phyloP scores from a whole-genome alignment of 2,888 invertebrate genomes.

The Epistrophella euchroma region DNA sequence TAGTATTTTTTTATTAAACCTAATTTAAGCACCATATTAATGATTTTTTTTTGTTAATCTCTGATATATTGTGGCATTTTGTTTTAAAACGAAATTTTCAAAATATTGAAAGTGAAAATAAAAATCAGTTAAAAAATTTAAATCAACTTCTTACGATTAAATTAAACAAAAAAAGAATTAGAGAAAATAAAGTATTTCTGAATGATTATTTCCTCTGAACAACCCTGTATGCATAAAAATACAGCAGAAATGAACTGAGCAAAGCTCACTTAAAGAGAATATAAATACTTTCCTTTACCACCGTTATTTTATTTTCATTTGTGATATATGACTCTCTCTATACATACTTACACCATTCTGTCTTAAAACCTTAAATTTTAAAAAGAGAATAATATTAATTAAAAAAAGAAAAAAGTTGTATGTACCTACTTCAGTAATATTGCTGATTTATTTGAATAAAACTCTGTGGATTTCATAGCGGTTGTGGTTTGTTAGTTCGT shows the following conservation, averaged over 20 bases:
- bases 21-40: no score
- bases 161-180: no score
- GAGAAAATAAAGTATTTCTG: no score
- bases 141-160: no score
- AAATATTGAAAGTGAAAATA: no score
- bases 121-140: no score
- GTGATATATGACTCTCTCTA: background rate
- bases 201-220: background rate
- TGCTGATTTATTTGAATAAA: constrained; percentile 25
- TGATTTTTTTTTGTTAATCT: no score
- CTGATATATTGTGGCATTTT: no score
- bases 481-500: constrained; percentile 30
- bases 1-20: no score
- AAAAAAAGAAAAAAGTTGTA: background rate
- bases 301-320: background rate
- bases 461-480: constrained; percentile 18
- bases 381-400: constrained; percentile 11
- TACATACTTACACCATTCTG: background rate
- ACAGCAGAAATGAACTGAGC: background rate
- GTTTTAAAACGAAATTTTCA: no score
- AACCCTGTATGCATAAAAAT: background rate
- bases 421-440: constrained; percentile 18
- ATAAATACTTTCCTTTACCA: background rate
- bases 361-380: background rate
- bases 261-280: background rate